Evolutionary conservation across 35 echinoderm and acorn worm species (phyloP).

Genomic region (Acanthaster planci): DNA sequence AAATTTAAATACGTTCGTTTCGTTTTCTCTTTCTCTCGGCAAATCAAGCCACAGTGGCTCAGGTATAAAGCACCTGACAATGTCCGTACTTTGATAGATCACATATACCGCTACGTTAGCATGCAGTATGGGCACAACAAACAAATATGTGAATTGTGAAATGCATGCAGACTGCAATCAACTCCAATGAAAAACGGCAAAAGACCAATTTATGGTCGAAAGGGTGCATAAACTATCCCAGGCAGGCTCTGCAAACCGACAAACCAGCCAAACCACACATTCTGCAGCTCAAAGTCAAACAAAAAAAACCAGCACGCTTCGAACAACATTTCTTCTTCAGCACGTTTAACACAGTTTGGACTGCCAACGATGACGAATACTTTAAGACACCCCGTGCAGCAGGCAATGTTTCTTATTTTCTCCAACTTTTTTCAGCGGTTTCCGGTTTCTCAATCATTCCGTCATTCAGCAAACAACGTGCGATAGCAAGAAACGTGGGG

Average conservation of each 20-base stretch:
- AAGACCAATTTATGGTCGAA: not conserved
- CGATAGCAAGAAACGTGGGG: conserved; percentile 2
- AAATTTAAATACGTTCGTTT: too few relatives aligned
- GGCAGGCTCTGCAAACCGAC: not conserved
- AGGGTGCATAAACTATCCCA: not conserved
- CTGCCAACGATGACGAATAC: not conserved
- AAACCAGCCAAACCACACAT: conserved; percentile 7
- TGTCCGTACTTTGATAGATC: too few relatives aligned
- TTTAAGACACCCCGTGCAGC: conserved; percentile 13
- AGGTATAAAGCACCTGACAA: too few relatives aligned
- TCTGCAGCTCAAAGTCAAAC: not conserved
- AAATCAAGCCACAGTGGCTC: too few relatives aligned
- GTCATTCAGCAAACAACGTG: conserved; percentile 19
- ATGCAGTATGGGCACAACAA: too few relatives aligned
- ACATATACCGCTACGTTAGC: too few relatives aligned
- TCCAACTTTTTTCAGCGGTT: not conserved
- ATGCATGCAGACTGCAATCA: not conserved
- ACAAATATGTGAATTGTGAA: not conserved
- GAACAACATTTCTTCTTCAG: not conserved
- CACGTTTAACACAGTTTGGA: not conserved
- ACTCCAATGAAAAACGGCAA: not conserved
- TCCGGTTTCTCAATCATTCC: conserved; percentile 1
- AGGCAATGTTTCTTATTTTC: not conserved
- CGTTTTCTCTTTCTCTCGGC: too few relatives aligned
- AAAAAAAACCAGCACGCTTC: conserved; percentile 3